phyloP scores from a whole-genome alignment of 2,888 invertebrate genomes.

The Hirtodrosophila duncani region DNA sequence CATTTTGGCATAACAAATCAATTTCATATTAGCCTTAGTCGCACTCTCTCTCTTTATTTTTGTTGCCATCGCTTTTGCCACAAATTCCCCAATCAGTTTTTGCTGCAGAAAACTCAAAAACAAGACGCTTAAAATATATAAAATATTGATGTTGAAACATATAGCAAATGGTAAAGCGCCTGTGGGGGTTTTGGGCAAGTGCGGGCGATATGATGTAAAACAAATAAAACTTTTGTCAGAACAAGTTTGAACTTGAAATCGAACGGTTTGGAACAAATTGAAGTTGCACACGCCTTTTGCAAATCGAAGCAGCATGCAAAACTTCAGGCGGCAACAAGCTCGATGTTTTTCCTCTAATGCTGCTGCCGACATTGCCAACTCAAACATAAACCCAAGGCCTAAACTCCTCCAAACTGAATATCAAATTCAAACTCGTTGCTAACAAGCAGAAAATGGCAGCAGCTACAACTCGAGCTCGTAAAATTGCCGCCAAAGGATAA shows the following conservation, averaged over 20 bases:
- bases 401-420: slow-evolving; percentile 24
- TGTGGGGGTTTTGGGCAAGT: slow-evolving; percentile 23
- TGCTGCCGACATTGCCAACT: slow-evolving; percentile 60
- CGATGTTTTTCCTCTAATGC: slow-evolving; percentile 52
- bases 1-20: slow-evolving; percentile 50
- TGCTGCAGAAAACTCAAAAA: slow-evolving; percentile 49
- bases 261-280: slow-evolving; percentile 42
- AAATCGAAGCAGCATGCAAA: slow-evolving; percentile 23
- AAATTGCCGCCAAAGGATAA: slow-evolving; percentile 59
- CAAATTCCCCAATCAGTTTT: slow-evolving; percentile 45
- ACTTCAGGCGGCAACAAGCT: slow-evolving; percentile 6
- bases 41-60: slow-evolving; percentile 3
- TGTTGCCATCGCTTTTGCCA: slow-evolving; percentile 4
- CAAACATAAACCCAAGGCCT: slow-evolving; percentile 38
- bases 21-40: slow-evolving; percentile 43
- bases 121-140: slow-evolving; percentile 47
- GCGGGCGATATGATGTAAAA: slow-evolving; percentile 12
- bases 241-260: slow-evolving; percentile 61
- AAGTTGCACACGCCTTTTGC: slow-evolving; percentile 13
- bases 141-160: slow-evolving; percentile 35
- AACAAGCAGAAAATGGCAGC: slow-evolving; percentile 63
- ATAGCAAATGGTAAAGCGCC: slow-evolving; percentile 55
- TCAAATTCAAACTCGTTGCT: slow-evolving; percentile 39
- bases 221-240: no score
- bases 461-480: slow-evolving; percentile 54